Conservation (phyloP, 2,113 vertebrate genomes). For the Sander vitreus region DNA sequence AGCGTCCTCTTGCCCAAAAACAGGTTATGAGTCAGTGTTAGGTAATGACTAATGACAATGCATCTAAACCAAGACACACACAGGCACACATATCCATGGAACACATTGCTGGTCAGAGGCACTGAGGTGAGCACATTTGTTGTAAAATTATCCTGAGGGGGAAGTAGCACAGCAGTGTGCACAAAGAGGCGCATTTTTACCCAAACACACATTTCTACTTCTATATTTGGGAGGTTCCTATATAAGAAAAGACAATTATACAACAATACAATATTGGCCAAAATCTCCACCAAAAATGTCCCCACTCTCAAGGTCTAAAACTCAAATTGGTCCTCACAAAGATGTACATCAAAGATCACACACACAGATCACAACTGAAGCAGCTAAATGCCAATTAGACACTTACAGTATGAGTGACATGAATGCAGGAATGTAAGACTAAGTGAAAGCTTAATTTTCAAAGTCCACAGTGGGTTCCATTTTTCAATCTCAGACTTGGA, state of each 20-base stretch:
- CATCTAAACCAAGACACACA: constrained; percentile 34
- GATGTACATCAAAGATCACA: constrained; percentile 1
- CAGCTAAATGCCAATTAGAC: constrained; percentile 59
- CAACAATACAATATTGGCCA: not conserved
- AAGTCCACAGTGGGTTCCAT: constrained; percentile 27
- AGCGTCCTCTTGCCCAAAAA: constrained; percentile 16
- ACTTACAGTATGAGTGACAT: constrained; percentile 42
- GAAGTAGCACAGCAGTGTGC: not conserved
- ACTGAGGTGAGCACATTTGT: not conserved
- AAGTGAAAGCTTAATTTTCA: constrained; percentile 31
- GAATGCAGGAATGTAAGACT: constrained; percentile 43
- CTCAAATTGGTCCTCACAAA: constrained; percentile 8
- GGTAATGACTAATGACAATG: constrained; percentile 36
- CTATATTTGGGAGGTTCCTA: not conserved
- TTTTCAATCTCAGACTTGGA: constrained; percentile 18
- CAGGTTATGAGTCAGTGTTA: constrained; percentile 37
- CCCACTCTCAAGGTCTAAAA: constrained; percentile 5
- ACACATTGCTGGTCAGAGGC: not conserved
- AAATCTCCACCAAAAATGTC: not conserved
- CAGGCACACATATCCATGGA: not conserved
- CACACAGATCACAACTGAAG: constrained; percentile 1
- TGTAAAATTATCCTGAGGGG: not conserved
- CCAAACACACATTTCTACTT: constrained; percentile 1
- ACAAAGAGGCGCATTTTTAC: not conserved
- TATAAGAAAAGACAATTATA: not conserved